Conservation (phyloP, 1,140 invertebrate species). For the Medauroidea extradentata region DNA sequence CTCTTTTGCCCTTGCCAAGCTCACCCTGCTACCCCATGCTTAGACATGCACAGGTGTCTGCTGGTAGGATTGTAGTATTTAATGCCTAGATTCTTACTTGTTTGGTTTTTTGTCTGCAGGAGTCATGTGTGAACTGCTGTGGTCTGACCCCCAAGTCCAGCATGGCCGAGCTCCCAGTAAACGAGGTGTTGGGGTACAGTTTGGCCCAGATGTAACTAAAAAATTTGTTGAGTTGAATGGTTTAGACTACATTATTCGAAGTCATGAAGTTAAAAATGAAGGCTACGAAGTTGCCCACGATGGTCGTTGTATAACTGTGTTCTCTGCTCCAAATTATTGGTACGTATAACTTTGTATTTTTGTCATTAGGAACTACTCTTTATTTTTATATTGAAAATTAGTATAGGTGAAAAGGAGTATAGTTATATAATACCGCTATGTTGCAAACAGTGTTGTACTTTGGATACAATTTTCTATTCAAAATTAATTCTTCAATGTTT, state of each 20-base stretch:
- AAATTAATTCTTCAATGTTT: no score
- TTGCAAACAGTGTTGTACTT: background rate
- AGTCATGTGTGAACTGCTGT: conserved; percentile 95
- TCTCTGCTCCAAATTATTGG: conserved; percentile 99
- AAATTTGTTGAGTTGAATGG: conserved; percentile 81
- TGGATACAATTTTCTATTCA: no score
- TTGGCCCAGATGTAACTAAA: conserved; percentile 95
- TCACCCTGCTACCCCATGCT: no score
- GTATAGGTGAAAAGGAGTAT: background rate
- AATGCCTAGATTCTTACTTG: no score
- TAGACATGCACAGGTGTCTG: no score
- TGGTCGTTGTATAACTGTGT: conserved; percentile 90
- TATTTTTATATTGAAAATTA: conserved; percentile 11
- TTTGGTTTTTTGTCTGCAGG: conserved; percentile 43
- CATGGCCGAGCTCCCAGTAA: conserved; percentile 86
- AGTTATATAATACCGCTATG: no score
- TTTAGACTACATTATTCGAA: conserved; percentile 90
- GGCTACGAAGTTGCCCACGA: conserved; percentile 94
- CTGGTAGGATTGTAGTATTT: no score
- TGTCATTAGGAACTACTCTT: no score
- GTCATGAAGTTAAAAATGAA: conserved; percentile 96
- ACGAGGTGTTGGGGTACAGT: conserved; percentile 96
- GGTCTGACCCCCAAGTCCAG: conserved; percentile 95
- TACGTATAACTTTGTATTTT: no score
- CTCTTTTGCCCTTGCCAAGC: no score